Evolutionary conservation across 2,113 vertebrate species (phyloP).

Genomic region (Ginglymostoma cirratum): DNA sequence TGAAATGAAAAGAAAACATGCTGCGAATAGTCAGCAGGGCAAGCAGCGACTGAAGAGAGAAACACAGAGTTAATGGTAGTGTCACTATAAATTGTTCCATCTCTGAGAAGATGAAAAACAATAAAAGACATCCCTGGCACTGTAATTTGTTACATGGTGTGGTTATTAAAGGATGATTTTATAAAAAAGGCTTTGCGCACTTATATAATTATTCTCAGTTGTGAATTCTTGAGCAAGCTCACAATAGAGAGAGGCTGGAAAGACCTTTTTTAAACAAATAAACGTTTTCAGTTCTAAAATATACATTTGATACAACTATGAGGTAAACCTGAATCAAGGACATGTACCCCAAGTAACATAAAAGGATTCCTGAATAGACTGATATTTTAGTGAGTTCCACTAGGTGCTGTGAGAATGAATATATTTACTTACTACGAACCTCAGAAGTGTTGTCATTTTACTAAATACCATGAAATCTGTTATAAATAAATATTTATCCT

Average conservation of each 20-base stretch:
- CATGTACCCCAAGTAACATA: neutral
- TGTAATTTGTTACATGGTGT: neutral
- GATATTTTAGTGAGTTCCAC: neutral
- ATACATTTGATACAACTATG: neutral
- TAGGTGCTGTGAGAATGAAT: neutral
- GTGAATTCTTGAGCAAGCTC: neutral
- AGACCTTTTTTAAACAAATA: neutral
- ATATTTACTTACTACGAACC: neutral
- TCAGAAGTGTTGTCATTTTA: neutral
- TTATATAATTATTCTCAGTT: neutral
- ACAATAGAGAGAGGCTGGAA: neutral
- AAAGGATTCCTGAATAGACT: neutral
- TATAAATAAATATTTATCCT: neutral
- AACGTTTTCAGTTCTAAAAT: neutral
- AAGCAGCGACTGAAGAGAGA: neutral
- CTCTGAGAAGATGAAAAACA: neutral
- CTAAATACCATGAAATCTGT: neutral
- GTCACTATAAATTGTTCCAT: neutral
- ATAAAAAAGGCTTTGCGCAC: neutral
- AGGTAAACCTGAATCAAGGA: neutral
- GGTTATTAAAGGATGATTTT: neutral
- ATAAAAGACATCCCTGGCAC: neutral
- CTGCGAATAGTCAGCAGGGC: no score
- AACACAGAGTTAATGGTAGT: neutral
- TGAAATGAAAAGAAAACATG: neutral